Evolutionary conservation across 2,113 vertebrate genomes (phyloP), one percentile per base, ranked within the genome.

Genomic region (Globicephala melas): DNA sequence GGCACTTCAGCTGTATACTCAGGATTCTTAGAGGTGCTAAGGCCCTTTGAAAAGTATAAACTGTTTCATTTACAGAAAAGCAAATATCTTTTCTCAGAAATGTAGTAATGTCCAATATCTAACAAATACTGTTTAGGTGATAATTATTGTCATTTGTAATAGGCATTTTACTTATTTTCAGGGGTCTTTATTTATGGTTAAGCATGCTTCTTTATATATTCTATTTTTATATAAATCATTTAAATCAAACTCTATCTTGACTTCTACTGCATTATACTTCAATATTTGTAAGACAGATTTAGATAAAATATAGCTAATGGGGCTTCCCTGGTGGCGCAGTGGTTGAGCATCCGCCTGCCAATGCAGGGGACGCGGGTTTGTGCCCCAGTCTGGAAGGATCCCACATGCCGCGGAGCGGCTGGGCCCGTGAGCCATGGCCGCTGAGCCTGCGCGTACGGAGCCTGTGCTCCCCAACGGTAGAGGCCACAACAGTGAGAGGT

Each of bases 291-390:
- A 87, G 33, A 74, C 21, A 79, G 68, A 92, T 31, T 83, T 96
- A 74, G 23, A 85, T 86, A 65, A 97, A 97, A 93, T 83, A 93
- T 33, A 93, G 82, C 63, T 96, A 97, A 97, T 94, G 89, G 47
- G 47, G 47, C 47, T 50, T 50, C 47, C 12, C 47, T 50, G 47
- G 47, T 50, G 47, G 47, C 12, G 12, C 47, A 50, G 47, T 50
- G 47, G 47, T 50, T 50, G 47, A 50, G 47, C 13, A 12, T 13
- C 12, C 47, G 1, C 47, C 47, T 50, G 47, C 3, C 10, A 10
- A 50, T 50, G 12, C 47, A 50, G 47, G 47, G 47, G 47, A 50
- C 3, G 12, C 12, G 47, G 47, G 47, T 13, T 50, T 2, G 47
- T 50, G 47, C 47, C 47, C 47, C 12, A 12, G 47, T 50, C 47